Evolutionary conservation across 2,888 invertebrate species (phyloP), one percentile per base, ranked within the genome.

Genomic region (Amorpha juglandis): DNA sequence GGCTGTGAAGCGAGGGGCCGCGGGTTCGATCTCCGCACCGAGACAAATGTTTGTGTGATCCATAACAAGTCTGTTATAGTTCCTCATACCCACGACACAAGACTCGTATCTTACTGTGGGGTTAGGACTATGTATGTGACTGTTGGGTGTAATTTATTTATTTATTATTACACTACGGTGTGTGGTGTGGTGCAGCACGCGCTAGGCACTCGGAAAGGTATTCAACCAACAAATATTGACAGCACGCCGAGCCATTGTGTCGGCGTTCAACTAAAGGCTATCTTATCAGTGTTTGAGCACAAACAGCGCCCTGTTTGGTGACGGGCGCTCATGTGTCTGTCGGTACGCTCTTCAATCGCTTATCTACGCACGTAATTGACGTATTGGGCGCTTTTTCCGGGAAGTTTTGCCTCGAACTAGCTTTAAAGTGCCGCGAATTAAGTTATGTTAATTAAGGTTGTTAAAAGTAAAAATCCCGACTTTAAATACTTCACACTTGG

Each of bases 231-330:
- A 88, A 92, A 92, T 91, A 92, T 92, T 92, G 83, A 89, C 90
- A 75, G 76, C 71, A 76, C 77, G 77, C 80, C 82, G 82, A 76
- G 80, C 87, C 87, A 92, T 92, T 92, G 92, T 92, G 92, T 87
- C 92, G 92, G 92, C 90, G 80, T 84, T 78, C 83, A 69, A 82
- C 86, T 83, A 92, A 91, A 91, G 89, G 88, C 88, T 89, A 91
- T 90, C 92, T 93, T 92, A 93, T 93, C 92, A 90, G 80, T 91
- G 84, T 92, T 92, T 92, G 90, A 83, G 80, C 81, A 77, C 87
- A 91, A 89, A 92, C 87, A 91, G 76, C 69, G 70, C 78, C 75
- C 74, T 89, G 85, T 90, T 90, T 90, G 87, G 84, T 83, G 90
- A 89, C 87, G 86, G 90, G 91, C 92, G 90, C 91, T 87, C 81